A percentile compares a stretch with the other conserved stretches of the same genome.
phyloP scores from a whole-genome alignment of 92 coral and sea anemone species.

The Palythoa heliodiscus region DNA sequence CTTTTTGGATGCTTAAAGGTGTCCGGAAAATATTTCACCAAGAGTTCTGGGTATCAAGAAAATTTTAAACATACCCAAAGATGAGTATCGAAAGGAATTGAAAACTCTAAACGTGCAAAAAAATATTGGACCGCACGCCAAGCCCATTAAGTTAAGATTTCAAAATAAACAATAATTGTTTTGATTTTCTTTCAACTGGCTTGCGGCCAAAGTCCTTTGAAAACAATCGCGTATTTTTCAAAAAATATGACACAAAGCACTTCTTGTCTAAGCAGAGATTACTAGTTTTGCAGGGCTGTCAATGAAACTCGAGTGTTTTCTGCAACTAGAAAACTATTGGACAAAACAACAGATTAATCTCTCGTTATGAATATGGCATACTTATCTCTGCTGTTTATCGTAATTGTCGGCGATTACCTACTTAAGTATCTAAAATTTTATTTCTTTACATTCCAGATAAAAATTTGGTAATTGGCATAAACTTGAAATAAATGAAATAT shows the following conservation, averaged over 20 bases:
- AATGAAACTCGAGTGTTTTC: neutral
- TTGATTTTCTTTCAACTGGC: neutral
- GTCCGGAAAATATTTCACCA: neutral
- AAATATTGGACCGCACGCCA: neutral
- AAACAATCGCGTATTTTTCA: neutral
- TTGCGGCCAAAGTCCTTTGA: neutral
- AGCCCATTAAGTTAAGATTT: constrained; percentile 19
- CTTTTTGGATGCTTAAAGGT: neutral
- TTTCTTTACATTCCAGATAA: constrained; percentile 10
- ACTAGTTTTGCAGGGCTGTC: neutral
- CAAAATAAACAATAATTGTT: constrained; percentile 20
- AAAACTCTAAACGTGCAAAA: neutral
- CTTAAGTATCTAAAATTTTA: neutral
- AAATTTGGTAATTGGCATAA: neutral
- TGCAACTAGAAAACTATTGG: neutral
- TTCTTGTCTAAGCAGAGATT: neutral
- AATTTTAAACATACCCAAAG: neutral
- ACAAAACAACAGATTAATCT: neutral
- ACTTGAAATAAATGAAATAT: constrained; percentile 7
- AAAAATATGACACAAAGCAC: neutral
- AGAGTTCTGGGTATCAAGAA: neutral
- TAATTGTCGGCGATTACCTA: neutral
- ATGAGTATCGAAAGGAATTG: neutral
- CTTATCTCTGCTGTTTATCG: neutral
- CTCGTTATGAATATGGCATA: neutral